Base-by-base conservation (phyloP, 1,140 invertebrate genomes). In the Hyles euphorbiae region DNA sequence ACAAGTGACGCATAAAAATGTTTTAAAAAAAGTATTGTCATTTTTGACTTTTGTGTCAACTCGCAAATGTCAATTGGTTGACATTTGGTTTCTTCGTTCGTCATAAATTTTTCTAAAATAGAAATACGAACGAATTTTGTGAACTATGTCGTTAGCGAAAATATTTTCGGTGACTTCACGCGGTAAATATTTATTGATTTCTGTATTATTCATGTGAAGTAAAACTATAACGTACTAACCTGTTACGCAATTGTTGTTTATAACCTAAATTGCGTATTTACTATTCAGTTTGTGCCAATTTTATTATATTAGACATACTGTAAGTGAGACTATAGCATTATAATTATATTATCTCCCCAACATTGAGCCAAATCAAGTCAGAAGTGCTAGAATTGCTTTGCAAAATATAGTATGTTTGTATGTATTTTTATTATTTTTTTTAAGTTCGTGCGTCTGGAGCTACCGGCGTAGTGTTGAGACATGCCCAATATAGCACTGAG, bases 211-310 rank as follows among this genome's bases (percentile, higher is more conserved):
- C 9, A 3, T 43, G 22, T 34, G 40, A 56, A 12, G 9, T 44
- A 46, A 49, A 56, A 52, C 40, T 53, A 45, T 56, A 46, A 22
- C 59, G 5, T n/a, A 36, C 36, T 40, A 40, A 40, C 54, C 34
- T 68, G 70, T 85, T 85, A 85, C 82, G 82, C 80, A 85, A 85
- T 76, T 74, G 57, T 71, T 74, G 72, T 74, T 75, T 73, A 71
- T 82, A 82, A 82, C 81, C 72, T 74, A 61, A 62, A 60, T 32
- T 51, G 51, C 57, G 50, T 69, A 68, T 65, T 71, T 71, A 70
- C 58, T 46, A 34, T 22, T 48, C n/a, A 48, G n/a, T 10, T 48
- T 6, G 4, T 56, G 22, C 49, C 33, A 33, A 58, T 51, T 12
- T 55, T 45, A 54, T 54, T 32, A 10, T 54, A 50, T 12, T 52